Conservation (phyloP, 2,113 vertebrate species). For the Mesembrinibis cayennensis region DNA sequence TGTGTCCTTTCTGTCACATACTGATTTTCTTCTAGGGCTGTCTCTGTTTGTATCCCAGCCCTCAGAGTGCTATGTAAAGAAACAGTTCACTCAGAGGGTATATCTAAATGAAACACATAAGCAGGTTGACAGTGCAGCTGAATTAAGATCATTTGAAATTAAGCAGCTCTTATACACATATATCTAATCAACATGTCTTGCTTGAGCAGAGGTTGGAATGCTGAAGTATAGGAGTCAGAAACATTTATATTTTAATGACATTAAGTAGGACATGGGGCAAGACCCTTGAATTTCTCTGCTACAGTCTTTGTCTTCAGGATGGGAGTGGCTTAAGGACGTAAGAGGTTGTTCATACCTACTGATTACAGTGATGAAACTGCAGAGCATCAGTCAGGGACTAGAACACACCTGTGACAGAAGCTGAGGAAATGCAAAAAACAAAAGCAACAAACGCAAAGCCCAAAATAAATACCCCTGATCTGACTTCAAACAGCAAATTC, state of each 20-base stretch:
- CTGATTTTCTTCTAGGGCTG: neutral
- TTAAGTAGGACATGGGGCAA: neutral
- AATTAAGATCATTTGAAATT: neutral
- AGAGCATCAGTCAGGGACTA: neutral
- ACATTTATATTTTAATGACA: neutral
- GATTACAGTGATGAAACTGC: neutral
- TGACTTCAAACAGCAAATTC: neutral
- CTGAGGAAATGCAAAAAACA: neutral
- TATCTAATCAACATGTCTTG: neutral
- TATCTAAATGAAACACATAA: neutral
- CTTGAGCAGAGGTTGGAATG: neutral
- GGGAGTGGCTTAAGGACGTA: neutral
- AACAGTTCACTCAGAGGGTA: neutral
- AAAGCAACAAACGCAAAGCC: neutral
- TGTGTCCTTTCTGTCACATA: neutral
- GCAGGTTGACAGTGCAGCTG: neutral
- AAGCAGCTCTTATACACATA: neutral
- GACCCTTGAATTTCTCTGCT: neutral
- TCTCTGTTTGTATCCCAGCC: neutral
- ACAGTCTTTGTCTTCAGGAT: neutral
- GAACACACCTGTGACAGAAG: neutral
- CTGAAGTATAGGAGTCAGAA: neutral
- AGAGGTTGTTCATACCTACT: neutral
- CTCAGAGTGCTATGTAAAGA: neutral
- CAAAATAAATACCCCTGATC: neutral